Conservation (phyloP, 2,113 vertebrate species). For the Chlamydotis undulata region DNA sequence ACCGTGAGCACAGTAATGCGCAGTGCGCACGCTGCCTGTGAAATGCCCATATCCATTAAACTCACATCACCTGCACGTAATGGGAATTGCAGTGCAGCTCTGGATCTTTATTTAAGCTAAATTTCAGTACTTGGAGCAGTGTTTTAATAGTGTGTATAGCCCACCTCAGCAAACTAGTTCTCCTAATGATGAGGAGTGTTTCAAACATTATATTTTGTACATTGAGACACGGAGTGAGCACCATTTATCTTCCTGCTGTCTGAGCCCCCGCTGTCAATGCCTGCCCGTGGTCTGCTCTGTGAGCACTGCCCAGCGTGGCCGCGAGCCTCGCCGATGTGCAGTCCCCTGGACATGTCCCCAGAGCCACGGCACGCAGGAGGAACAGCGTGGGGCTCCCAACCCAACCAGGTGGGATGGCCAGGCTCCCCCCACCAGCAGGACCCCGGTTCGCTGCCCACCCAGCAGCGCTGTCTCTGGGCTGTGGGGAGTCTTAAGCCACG, state of each 20-base stretch:
- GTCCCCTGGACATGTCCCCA: rapidly evolving
- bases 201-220: rapidly evolving
- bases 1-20: background rate
- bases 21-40: rapidly evolving
- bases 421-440: background rate
- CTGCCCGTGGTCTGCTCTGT: background rate
- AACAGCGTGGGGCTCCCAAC: rapidly evolving
- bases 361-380: rapidly evolving
- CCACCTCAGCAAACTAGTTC: background rate
- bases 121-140: background rate
- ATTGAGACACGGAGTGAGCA: rapidly evolving
- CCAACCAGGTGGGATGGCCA: background rate
- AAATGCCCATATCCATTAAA: constrained; percentile 21
- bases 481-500: background rate
- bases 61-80: background rate
- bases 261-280: rapidly evolving
- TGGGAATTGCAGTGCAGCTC: background rate
- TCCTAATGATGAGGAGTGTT: background rate
- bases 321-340: background rate
- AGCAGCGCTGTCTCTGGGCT: background rate
- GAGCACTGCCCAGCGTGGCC: background rate
- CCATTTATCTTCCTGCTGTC: background rate
- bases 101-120: background rate
- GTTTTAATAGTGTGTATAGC: rapidly evolving
- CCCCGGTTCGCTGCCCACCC: rapidly evolving